Percentiles rank a stretch among this genome's conserved stretches.
Evolutionary conservation across 2,888 invertebrate genomes (phyloP).

Genomic region (Spisula subtruncata): DNA sequence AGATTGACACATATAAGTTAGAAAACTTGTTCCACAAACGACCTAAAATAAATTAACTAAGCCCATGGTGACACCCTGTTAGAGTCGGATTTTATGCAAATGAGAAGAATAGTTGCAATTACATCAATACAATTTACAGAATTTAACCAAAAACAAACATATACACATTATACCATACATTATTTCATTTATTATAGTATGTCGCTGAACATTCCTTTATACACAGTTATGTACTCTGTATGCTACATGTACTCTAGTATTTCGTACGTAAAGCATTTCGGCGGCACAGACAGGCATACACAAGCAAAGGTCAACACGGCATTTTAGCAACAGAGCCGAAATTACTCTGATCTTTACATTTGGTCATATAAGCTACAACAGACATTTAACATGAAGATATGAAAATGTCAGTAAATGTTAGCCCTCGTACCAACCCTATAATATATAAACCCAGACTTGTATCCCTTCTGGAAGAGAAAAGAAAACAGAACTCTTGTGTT

Average conservation of each 20-base stretch:
- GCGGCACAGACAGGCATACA: background rate
- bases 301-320: conserved; percentile 74
- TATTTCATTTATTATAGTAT: background rate
- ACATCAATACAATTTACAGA: background rate
- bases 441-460: conserved; percentile 57
- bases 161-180: no score
- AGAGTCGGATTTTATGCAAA: no score
- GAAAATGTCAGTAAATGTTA: conserved; percentile 72
- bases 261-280: background rate
- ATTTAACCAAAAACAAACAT: background rate
- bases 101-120: background rate
- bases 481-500: background rate
- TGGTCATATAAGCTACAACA: conserved; percentile 49
- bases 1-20: no score
- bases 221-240: background rate
- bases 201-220: background rate
- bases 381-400: conserved; percentile 70
- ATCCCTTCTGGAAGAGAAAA: background rate
- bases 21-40: no score
- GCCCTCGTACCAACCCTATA: conserved; percentile 37
- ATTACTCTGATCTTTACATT: conserved; percentile 64
- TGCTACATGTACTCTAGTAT: background rate
- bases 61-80: no score
- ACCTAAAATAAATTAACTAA: no score
- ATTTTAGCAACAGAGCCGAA: conserved; percentile 67